These are phyloP conservation scores for Phania funesta DNA, from an alignment of 2,888 invertebrate genomes.

Conservation along the genomic window DNA sequence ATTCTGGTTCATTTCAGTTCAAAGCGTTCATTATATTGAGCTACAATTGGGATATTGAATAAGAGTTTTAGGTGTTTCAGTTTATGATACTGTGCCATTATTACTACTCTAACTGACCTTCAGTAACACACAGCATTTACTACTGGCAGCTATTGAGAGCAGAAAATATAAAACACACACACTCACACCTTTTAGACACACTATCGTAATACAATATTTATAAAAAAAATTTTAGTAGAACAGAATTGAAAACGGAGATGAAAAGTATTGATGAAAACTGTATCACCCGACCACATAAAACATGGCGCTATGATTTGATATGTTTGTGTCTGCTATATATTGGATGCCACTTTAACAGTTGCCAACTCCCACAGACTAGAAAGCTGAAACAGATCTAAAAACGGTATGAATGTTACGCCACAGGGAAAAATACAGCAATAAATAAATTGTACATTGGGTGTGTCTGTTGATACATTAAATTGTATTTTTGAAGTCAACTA, in stretches of 20 bases:
- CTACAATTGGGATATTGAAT: conserved; percentile 67
- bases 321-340: conserved; percentile 19
- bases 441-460: conserved; percentile 14
- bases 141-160: neutral
- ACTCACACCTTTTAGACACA: neutral
- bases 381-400: neutral
- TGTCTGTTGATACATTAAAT: conserved; percentile 10
- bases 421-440: conserved; percentile 18
- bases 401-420: neutral
- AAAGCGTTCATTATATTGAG: conserved; percentile 67
- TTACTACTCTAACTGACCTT: neutral
- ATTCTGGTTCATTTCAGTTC: conserved; percentile 68
- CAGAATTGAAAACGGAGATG: conserved; percentile 55
- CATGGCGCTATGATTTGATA: conserved; percentile 45
- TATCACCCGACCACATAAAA: conserved; percentile 15
- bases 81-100: conserved; percentile 6
- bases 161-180: conserved; percentile 12
- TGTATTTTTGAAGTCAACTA: conserved; percentile 48
- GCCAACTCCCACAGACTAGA: no score
- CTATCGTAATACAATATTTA: conserved; percentile 6
- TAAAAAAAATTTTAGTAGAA: conserved; percentile 19
- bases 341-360: neutral
- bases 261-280: conserved; percentile 50
- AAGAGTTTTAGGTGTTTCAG: conserved; percentile 56
- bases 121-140: neutral